Conservation (phyloP, 2,888 invertebrate species). For the Brachyopa scutellaris region DNA sequence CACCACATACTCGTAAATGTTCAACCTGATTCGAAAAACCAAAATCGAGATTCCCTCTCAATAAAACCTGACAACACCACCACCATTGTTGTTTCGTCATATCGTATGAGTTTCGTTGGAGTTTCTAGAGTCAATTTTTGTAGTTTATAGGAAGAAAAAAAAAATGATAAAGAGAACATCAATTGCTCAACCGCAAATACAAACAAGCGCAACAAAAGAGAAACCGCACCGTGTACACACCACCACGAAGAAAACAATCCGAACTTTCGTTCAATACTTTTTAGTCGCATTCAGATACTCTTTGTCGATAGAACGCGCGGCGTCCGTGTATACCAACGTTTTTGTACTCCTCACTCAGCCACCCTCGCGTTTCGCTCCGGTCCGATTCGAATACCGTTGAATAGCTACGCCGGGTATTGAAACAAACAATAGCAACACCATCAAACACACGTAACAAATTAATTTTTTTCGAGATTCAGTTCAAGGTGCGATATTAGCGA, state of each 20-base stretch:
- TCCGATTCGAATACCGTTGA: slow-evolving; percentile 4
- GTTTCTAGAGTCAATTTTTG: not conserved
- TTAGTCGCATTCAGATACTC: slow-evolving; percentile 73
- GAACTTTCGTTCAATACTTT: slow-evolving; percentile 70
- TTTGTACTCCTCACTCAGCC: slow-evolving; percentile 40
- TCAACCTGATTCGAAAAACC: not conserved
- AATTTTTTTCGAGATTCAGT: slow-evolving; percentile 28
- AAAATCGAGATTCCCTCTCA: slow-evolving; percentile 37
- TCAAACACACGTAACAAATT: slow-evolving; percentile 7
- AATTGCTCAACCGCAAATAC: slow-evolving; percentile 61
- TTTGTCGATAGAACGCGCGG: slow-evolving; percentile 67
- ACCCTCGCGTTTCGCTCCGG: slow-evolving; percentile 54
- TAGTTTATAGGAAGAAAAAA: not conserved
- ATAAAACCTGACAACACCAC: slow-evolving; percentile 50
- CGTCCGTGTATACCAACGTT: slow-evolving; percentile 45
- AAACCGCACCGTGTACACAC: slow-evolving; percentile 48
- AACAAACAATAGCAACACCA: slow-evolving; percentile 50
- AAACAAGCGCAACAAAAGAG: slow-evolving; percentile 50
- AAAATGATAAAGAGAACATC: slow-evolving; percentile 58
- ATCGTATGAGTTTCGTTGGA: no score
- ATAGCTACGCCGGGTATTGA: slow-evolving; percentile 57
- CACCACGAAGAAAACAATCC: slow-evolving; percentile 67
- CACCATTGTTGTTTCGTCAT: no score
- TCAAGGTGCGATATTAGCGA: slow-evolving; percentile 43
- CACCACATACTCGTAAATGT: no score